These are phyloP conservation scores for Magallana nippona DNA, from an alignment of 2,888 invertebrate species.

Conservation along the genomic window DNA sequence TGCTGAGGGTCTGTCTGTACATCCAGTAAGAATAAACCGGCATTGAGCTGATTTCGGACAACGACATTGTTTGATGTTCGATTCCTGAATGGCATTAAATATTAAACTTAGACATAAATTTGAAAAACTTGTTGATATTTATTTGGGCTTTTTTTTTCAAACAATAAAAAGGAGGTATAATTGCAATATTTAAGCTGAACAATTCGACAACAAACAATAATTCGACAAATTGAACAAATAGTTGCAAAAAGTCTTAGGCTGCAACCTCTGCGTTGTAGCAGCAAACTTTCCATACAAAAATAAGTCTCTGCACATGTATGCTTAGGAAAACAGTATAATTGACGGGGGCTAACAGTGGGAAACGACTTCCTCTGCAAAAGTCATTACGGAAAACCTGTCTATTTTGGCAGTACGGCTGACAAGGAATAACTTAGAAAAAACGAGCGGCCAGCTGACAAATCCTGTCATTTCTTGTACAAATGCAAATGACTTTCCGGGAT, in stretches of 20 bases:
- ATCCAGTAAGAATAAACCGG: too few species aligned
- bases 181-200: too few species aligned
- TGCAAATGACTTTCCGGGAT: conserved; percentile 40
- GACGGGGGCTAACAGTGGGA: conserved; percentile 17
- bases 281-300: neutral
- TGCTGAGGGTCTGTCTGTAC: neutral
- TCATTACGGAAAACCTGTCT: conserved; percentile 38
- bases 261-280: neutral
- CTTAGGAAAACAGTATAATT: neutral
- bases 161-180: too few species aligned
- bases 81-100: too few species aligned
- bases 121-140: too few species aligned
- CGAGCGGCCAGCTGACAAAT: conserved; percentile 59
- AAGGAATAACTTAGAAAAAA: conserved; percentile 38
- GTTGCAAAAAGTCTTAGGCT: neutral
- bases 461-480: conserved; percentile 52
- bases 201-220: neutral
- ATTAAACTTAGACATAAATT: too few species aligned
- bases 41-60: too few species aligned
- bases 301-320: conserved; percentile 14
- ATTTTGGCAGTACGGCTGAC: conserved; percentile 35
- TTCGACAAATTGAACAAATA: neutral
- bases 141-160: too few species aligned
- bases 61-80: too few species aligned
- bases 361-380: conserved; percentile 30